Conservation (phyloP, 2,113 vertebrate species). For the Pterocles orientalis region DNA sequence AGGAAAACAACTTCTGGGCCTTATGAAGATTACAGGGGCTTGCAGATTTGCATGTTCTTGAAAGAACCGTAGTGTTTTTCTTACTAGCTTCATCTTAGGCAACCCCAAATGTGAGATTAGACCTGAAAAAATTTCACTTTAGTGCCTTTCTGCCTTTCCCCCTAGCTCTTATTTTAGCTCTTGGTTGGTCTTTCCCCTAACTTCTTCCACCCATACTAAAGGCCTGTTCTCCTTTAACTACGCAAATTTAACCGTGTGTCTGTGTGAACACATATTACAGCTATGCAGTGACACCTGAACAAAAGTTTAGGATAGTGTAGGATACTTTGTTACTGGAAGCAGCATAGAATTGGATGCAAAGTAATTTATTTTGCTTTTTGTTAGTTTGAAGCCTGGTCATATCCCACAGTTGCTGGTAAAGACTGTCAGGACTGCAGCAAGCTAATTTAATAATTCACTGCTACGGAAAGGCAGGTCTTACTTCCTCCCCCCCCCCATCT, state of each 20-base stretch:
- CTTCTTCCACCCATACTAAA: background rate
- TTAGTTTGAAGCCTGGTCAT: background rate
- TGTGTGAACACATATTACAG: background rate
- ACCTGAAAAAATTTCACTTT: background rate
- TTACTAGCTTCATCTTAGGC: background rate
- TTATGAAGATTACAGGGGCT: background rate
- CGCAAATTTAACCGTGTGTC: background rate
- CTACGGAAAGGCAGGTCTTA: background rate
- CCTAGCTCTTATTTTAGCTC: background rate
- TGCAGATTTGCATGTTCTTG: background rate
- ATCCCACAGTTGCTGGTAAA: background rate
- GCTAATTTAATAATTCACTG: background rate
- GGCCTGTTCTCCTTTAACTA: background rate
- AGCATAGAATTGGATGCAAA: background rate
- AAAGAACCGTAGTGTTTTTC: background rate
- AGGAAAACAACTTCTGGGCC: slow-evolving; percentile 2
- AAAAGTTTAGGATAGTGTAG: background rate
- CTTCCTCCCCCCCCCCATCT: rapidly evolving
- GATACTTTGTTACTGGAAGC: background rate
- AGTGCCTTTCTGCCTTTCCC: background rate
- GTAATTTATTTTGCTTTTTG: background rate
- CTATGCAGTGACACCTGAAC: background rate
- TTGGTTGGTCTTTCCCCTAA: background rate
- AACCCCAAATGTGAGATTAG: background rate
- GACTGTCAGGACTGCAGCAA: background rate